Percentiles rank a stretch among this genome's conserved stretches.
phyloP scores from a whole-genome alignment of 1,140 invertebrate species.

The Heliconius hewitsoni region DNA sequence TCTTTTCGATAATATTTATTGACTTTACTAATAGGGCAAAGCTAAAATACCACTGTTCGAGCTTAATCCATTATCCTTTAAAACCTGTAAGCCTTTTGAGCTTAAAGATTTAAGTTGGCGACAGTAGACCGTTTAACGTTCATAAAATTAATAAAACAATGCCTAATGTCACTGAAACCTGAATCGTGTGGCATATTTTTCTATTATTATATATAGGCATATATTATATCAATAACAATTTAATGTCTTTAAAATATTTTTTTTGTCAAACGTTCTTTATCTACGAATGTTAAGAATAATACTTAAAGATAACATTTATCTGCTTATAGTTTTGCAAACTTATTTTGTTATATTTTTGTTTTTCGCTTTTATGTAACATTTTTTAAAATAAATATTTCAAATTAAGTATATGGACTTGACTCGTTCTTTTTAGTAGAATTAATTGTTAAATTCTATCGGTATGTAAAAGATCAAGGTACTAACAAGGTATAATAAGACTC shows the following conservation, averaged over 20 bases:
- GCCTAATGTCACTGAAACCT: not conserved
- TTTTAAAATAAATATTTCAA: no score
- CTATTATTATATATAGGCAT: no score
- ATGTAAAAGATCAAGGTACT: no score
- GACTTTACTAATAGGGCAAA: conserved; percentile 1
- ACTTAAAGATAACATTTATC: not conserved
- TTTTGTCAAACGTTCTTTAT: not conserved
- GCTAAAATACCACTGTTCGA: conserved; percentile 13
- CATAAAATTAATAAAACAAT: conserved; percentile 5
- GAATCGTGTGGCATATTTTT: not conserved
- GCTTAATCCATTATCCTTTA: conserved; percentile 1
- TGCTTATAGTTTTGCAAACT: not conserved
- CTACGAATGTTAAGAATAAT: not conserved
- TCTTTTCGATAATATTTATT: conserved; percentile 3
- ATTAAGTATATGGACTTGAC: no score
- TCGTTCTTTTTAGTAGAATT: no score
- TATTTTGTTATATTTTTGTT: not conserved
- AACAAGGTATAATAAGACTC: no score
- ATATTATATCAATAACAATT: not conserved
- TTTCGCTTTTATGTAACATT: not conserved
- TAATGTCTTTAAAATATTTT: conserved; percentile 3
- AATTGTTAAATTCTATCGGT: no score
- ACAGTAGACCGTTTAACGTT: conserved; percentile 9
- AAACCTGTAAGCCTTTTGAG: conserved; percentile 10
- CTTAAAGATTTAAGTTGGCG: conserved; percentile 8